Percentiles rank a stretch among this genome's conserved stretches.
phyloP scores from a whole-genome alignment of 2,888 invertebrate species.

The Lithophane socia region DNA sequence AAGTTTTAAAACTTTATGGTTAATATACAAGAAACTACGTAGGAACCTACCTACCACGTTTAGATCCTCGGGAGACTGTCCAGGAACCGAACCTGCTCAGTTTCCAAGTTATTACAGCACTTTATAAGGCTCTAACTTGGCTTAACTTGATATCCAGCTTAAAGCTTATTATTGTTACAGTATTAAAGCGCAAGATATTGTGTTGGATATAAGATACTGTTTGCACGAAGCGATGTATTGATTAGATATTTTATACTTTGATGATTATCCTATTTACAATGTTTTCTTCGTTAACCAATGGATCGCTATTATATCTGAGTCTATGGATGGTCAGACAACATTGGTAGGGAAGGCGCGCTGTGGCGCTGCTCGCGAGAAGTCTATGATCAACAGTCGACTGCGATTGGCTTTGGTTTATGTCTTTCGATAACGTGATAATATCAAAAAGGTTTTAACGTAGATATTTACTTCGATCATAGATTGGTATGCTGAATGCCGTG shows the following conservation, averaged over 20 bases:
- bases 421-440: no score
- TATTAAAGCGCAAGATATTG: conserved; percentile 34
- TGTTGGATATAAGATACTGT: conserved; percentile 22
- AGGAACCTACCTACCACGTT: not conserved
- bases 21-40: not conserved
- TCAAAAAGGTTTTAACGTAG: no score
- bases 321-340: no score
- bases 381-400: not conserved
- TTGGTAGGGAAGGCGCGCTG: no score
- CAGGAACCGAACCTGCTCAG: conserved; percentile 42
- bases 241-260: not conserved
- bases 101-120: conserved; percentile 50
- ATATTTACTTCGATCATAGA: no score
- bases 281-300: no score
- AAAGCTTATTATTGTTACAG: conserved; percentile 47
- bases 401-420: not conserved
- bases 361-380: no score
- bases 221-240: conserved; percentile 7
- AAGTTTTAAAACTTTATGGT: not conserved
- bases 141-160: conserved; percentile 56
- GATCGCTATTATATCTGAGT: no score
- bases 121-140: conserved; percentile 55
- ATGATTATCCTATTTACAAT: not conserved
- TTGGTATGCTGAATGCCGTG: no score
- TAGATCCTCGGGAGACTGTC: conserved; percentile 23